Conservation (phyloP, 2,797 vertebrate genomes). For the Sebastes hubbsi region DNA sequence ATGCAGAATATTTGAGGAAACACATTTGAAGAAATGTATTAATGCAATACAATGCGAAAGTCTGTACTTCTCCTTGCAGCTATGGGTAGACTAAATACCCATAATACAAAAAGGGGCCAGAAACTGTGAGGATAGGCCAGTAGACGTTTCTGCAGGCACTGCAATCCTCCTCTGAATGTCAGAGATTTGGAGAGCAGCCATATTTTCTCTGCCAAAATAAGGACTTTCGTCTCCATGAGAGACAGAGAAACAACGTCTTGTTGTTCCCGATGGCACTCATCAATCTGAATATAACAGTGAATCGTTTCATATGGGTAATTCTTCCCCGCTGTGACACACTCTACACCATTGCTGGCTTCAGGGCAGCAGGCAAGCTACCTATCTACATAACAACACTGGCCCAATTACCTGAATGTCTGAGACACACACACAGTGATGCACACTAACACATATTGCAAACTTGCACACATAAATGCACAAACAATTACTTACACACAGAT, state of each 20-base stretch:
- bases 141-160: conserved; percentile 8
- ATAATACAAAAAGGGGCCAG: background rate
- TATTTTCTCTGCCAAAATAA: conserved; percentile 16
- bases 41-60: background rate
- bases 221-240: conserved; percentile 7
- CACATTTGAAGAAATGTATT: background rate
- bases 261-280: conserved; percentile 44
- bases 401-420: conserved; percentile 15
- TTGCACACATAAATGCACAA: background rate
- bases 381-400: conserved; percentile 25
- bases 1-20: background rate
- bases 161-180: conserved; percentile 39
- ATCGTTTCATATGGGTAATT: conserved; percentile 44
- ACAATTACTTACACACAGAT: background rate
- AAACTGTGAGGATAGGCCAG: background rate
- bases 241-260: conserved; percentile 15
- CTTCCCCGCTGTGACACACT: conserved; percentile 13
- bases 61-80: conserved; percentile 19
- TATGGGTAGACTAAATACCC: conserved; percentile 1
- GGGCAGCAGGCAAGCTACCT: conserved; percentile 17
- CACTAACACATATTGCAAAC: background rate
- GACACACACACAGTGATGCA: background rate
- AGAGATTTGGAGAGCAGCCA: conserved; percentile 31
- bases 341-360: conserved; percentile 10
- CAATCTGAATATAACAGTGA: conserved; percentile 37